A percentile compares a stretch with the other conserved stretches of the same genome.
phyloP scores from a whole-genome alignment of 30 jellyfish, hydroid and myxozoan species.

The Hydractinia echinata region DNA sequence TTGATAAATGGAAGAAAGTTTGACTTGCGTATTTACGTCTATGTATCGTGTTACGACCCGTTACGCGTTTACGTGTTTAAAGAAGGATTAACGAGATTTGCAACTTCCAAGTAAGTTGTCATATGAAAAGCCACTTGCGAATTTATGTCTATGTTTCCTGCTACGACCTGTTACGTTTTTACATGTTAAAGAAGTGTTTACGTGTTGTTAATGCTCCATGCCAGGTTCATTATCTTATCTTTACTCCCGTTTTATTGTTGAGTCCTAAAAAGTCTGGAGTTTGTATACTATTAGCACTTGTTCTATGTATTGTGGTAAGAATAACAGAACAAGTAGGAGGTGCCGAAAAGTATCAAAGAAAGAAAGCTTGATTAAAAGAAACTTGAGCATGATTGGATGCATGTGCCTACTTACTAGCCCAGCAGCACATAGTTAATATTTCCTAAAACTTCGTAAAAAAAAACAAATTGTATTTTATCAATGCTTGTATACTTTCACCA shows the following conservation, averaged over 20 bases:
- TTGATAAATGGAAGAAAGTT: constrained; percentile 36
- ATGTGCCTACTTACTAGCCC: no score
- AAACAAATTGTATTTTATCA: background rate
- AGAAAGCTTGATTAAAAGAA: no score
- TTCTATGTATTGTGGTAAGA: no score
- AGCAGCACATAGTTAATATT: background rate
- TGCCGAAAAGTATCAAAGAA: no score
- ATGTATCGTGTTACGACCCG: constrained; percentile 41
- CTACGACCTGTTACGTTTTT: constrained; percentile 37
- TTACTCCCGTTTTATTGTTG: no score
- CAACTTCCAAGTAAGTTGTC: constrained; percentile 38
- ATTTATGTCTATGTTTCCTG: constrained; percentile 31
- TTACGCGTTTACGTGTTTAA: constrained; percentile 28
- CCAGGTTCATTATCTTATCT: no score
- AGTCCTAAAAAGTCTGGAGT: no score
- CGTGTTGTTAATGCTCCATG: background rate
- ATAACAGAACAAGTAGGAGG: no score
- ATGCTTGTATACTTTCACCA: background rate
- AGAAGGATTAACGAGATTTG: constrained; percentile 42
- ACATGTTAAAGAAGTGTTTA: background rate
- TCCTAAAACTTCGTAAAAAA: background rate
- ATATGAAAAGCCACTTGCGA: constrained; percentile 16
- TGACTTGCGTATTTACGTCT: constrained; percentile 36
- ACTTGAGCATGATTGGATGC: no score
- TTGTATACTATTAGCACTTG: no score